Evolutionary conservation across 2,113 vertebrate species (phyloP), one percentile per base, ranked within the genome.

Genomic region (Larimichthys crocea): DNA sequence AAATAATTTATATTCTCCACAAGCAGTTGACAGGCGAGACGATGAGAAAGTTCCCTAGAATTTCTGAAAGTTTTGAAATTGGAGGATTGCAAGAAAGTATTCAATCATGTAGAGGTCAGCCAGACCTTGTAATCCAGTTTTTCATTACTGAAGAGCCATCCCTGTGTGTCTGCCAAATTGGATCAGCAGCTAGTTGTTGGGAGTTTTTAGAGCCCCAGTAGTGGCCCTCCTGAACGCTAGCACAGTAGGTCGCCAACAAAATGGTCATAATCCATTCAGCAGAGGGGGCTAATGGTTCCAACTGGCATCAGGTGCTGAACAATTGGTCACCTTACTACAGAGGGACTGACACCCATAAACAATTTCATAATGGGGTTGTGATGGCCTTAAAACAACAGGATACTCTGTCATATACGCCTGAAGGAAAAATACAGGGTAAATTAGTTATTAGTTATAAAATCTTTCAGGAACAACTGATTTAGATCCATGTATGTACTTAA

Each of bases 221-320:
- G 64, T 10, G 42, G 60, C 57, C 46, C 57, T 79, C 3, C 62
- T 74, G 26, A 61, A 71, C 1, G 4, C 68, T 1, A 14, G 16
- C 44, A 0, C 80, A 78, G 66, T 56, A 84, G 71, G 86, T 86
- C 87, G 78, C 73, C 68, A 68, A 79, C 71, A 80, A 84, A 90
- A 85, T 69, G 24, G 2, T 61, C 9, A 0, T 90, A 89, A 91
- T 93, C 73, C 82, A 75, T 85, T 90, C 84, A 85, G 80, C 73
- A 74, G 79, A 83, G 66, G 10, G 31, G 55, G 35, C 78, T 87
- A 89, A 90, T 91, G 86, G 87, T 46, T 90, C 83, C 81, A 84
- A 61, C 82, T 89, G 90, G 90, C 89, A 76, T 56, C 46, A 65
- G 70, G 3, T 52, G 11, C 63, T 72, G 31, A 83, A 72, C 57